A percentile compares a stretch with the other conserved stretches of the same genome.
Conservation (phyloP, 2,888 invertebrate species). For the Rhamphomyia laevipes region DNA sequence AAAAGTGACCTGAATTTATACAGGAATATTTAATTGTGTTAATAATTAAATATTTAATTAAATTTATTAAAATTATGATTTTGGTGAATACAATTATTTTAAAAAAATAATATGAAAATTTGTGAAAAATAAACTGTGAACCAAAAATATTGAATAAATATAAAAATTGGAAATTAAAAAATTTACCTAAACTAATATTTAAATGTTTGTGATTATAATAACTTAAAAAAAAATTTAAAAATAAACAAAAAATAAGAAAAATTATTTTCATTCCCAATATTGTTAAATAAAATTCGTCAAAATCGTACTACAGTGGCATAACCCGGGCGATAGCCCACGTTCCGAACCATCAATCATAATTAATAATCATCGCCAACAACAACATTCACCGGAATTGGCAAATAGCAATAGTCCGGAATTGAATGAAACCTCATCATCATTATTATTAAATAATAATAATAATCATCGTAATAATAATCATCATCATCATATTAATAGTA, state of each 20-base stretch:
- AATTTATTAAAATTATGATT: too few relatives aligned
- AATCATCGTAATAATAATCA: not conserved
- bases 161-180: not conserved
- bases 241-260: not conserved
- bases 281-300: slow-evolving; percentile 13
- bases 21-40: too few relatives aligned
- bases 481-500: slow-evolving; percentile 1
- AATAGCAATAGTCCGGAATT: not conserved
- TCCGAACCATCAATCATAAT: not conserved
- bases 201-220: not conserved
- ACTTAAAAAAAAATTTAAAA: not conserved
- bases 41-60: too few relatives aligned
- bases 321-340: slow-evolving; percentile 18
- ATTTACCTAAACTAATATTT: not conserved
- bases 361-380: not conserved
- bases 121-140: not conserved
- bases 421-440: not conserved
- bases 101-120: too few relatives aligned
- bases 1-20: too few relatives aligned
- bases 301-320: slow-evolving; percentile 20
- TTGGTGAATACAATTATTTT: too few relatives aligned
- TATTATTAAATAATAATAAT: not conserved
- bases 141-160: not conserved
- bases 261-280: not conserved
- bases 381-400: not conserved